A percentile compares a stretch with the other conserved stretches of the same genome.
Conservation (phyloP, 2,113 vertebrate species). For the Numida meleagris region DNA sequence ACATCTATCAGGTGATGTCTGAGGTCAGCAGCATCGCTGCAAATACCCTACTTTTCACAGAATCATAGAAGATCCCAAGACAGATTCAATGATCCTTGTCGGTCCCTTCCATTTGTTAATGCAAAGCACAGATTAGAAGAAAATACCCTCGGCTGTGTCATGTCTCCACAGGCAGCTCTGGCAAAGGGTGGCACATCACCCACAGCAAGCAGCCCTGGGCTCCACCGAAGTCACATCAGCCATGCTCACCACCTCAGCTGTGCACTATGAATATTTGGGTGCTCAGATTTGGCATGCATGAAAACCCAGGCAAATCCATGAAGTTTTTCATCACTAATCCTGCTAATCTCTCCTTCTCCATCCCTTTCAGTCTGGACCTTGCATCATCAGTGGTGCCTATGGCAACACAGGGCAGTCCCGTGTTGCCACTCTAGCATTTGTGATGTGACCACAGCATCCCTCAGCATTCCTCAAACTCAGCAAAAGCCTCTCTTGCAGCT, state of each 20-base stretch:
- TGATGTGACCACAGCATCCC: not conserved
- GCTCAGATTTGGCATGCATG: not conserved
- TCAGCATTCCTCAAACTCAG: not conserved
- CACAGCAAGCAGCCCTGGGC: not conserved
- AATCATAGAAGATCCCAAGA: too few relatives aligned
- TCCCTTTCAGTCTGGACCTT: not conserved
- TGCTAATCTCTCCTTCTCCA: not conserved
- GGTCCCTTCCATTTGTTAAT: not conserved
- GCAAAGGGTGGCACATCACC: not conserved
- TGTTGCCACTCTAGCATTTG: rapidly evolving
- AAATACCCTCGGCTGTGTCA: not conserved
- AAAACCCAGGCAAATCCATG: not conserved
- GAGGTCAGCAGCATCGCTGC: not conserved
- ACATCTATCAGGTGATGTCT: not conserved
- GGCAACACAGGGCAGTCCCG: rapidly evolving
- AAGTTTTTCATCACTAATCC: not conserved
- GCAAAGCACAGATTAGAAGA: not conserved
- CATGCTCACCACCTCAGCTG: not conserved
- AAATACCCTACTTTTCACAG: not conserved
- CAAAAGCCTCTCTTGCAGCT: not conserved
- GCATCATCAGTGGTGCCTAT: rapidly evolving
- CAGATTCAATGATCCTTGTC: too few relatives aligned
- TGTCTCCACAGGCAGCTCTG: not conserved
- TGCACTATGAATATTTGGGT: not conserved
- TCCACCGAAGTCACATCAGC: not conserved